These are phyloP conservation scores for Phodopus roborovskii DNA, from an alignment of 2,113 vertebrate genomes.

Conservation along the genomic window DNA sequence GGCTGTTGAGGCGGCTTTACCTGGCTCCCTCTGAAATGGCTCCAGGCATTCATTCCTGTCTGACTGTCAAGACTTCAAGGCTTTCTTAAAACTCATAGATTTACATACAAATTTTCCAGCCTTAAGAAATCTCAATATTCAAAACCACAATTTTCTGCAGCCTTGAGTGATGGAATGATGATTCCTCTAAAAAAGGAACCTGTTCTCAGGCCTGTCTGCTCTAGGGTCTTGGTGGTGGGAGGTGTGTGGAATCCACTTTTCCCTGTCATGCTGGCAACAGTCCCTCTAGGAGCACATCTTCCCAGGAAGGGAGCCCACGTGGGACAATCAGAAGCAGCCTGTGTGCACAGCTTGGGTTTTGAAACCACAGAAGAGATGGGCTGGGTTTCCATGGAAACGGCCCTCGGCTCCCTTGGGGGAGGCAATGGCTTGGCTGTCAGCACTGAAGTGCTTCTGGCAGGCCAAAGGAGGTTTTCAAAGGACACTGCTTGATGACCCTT, in stretches of 20 bases:
- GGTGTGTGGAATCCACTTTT: background rate
- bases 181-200: background rate
- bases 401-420: background rate
- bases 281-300: background rate
- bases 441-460: background rate
- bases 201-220: background rate
- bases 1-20: background rate
- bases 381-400: slow-evolving; percentile 72
- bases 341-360: slow-evolving; percentile 33
- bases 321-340: background rate
- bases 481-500: background rate
- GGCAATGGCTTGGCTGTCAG: background rate
- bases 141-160: background rate
- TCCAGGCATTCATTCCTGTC: background rate
- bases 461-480: background rate
- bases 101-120: background rate
- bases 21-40: background rate
- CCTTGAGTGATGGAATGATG: background rate
- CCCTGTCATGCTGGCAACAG: background rate
- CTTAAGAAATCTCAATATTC: slow-evolving; percentile 27
- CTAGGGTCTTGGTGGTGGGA: background rate
- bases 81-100: background rate
- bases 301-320: background rate
- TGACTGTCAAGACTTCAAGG: background rate
- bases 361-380: background rate